phyloP scores from a whole-genome alignment of 92 coral and sea anemone genomes.

The Blastomussa wellsi region DNA sequence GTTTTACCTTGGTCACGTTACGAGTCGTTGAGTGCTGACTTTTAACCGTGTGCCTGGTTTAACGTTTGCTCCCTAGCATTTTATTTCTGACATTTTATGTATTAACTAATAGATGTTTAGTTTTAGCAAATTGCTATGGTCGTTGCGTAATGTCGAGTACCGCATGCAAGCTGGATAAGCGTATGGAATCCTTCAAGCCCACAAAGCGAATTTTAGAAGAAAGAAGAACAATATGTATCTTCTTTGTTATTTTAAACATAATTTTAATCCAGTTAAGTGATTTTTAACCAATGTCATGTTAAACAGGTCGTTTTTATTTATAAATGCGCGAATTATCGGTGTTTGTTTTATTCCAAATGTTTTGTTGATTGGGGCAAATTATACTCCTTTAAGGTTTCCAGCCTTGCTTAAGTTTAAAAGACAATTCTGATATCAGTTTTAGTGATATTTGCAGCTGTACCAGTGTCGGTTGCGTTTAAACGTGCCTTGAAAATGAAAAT shows the following conservation, averaged over 20 bases:
- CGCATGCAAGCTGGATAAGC: neutral
- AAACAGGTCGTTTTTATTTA: neutral
- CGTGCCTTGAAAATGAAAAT: neutral
- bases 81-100: neutral
- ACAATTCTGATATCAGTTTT: neutral
- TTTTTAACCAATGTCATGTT: neutral
- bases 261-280: neutral
- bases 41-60: neutral
- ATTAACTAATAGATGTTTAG: neutral
- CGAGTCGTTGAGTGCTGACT: neutral
- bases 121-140: neutral
- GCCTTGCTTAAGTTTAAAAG: neutral
- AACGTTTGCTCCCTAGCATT: neutral
- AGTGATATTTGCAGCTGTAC: neutral
- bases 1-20: neutral
- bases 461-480: neutral
- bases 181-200: neutral
- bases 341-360: neutral
- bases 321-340: slow-evolving; percentile 1
- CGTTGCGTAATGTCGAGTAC: neutral
- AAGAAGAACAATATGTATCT: neutral
- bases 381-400: neutral
- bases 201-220: neutral
- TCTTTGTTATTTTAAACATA: neutral
- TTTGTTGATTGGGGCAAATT: neutral